Conservation (phyloP, 1,140 invertebrate genomes). For the Hypsibius dujardini region DNA sequence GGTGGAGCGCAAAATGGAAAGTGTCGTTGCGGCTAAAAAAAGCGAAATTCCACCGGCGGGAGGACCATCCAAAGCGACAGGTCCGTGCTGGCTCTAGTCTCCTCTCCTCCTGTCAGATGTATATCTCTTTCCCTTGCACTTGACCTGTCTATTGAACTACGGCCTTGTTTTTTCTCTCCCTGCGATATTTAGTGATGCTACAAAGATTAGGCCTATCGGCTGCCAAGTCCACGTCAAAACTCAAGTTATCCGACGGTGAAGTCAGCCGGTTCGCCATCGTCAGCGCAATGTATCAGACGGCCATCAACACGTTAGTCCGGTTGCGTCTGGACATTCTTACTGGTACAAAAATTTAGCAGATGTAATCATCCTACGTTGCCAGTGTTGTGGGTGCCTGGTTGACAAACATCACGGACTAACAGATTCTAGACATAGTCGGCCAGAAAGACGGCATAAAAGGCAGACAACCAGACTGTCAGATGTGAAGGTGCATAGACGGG, state of each 20-base stretch:
- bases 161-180: not conserved
- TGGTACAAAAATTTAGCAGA: conserved; percentile 40
- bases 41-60: conserved; percentile 36
- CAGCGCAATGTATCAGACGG: conserved; percentile 76
- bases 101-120: no score
- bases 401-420: no score
- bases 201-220: not conserved
- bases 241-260: conserved; percentile 58
- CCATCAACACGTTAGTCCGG: conserved; percentile 69
- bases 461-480: no score
- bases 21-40: conserved; percentile 51
- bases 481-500: no score
- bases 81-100: conserved; percentile 17
- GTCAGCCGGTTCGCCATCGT: conserved; percentile 59
- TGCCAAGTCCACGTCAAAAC: conserved; percentile 24
- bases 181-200: conserved; percentile 1
- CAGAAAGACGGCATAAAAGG: no score
- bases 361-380: no score
- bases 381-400: no score
- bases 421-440: no score
- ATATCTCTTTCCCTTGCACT: conserved; percentile 23
- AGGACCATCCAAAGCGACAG: conserved; percentile 28
- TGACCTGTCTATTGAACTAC: conserved; percentile 5
- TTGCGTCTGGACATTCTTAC: conserved; percentile 82
- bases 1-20: conserved; percentile 47